Conservation (phyloP, 2,797 vertebrate species). For the Mareca penelope region DNA sequence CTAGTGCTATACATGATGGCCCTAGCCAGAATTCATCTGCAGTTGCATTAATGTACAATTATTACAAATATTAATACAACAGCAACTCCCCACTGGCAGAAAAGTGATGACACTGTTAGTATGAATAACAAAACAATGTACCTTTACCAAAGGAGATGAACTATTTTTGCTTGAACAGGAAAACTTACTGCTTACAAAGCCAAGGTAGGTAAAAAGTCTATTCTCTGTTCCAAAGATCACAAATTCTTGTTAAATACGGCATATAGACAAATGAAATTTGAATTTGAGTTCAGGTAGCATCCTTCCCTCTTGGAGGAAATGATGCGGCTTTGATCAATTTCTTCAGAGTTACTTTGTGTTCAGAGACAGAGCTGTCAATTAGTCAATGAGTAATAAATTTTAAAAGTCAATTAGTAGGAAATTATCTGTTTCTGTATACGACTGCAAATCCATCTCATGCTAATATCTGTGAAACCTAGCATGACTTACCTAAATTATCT, state of each 20-base stretch:
- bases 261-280: not conserved
- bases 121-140: not conserved
- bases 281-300: not conserved
- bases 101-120: not conserved
- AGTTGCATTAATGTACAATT: not conserved
- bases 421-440: not conserved
- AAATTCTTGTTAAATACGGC: not conserved
- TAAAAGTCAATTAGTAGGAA: not conserved
- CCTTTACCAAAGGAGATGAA: not conserved
- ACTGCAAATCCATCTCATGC: not conserved
- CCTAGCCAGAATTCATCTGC: not conserved
- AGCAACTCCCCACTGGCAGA: not conserved
- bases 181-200: not conserved
- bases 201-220: not conserved
- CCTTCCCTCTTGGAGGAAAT: not conserved
- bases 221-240: not conserved
- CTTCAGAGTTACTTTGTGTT: not conserved
- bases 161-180: not conserved
- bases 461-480: not conserved
- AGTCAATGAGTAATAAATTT: not conserved
- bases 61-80: not conserved
- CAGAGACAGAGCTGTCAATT: not conserved
- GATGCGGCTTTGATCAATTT: not conserved
- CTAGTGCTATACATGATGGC: not conserved
- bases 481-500: not conserved